These are phyloP conservation scores for Odocoileus virginianus DNA, from an alignment of 2,113 vertebrate genomes.

Conservation along the genomic window DNA sequence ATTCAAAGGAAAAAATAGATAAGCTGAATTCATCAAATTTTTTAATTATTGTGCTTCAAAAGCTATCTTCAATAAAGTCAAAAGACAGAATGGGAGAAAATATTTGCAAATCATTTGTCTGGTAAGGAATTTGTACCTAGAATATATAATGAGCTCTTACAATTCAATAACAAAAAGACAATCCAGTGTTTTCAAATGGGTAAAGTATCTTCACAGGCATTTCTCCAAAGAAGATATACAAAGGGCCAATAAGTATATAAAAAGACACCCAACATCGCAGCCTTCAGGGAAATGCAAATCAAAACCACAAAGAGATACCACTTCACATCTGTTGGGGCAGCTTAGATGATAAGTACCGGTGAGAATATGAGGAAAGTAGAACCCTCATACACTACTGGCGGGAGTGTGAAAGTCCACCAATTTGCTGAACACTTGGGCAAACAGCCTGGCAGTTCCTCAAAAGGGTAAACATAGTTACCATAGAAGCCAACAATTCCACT, in stretches of 20 bases:
- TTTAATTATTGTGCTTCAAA: background rate
- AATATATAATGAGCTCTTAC: background rate
- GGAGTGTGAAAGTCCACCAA: background rate
- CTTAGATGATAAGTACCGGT: too few species aligned
- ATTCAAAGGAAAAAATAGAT: background rate
- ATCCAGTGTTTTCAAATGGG: background rate
- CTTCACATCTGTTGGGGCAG: rapidly evolving
- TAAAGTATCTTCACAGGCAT: background rate
- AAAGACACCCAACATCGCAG: background rate
- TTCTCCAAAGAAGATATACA: background rate
- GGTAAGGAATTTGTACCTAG: background rate
- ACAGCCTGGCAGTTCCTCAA: background rate
- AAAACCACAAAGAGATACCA: background rate
- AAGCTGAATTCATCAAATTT: background rate
- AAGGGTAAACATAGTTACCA: background rate
- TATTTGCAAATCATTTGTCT: background rate
- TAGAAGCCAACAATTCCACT: background rate
- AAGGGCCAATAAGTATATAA: background rate
- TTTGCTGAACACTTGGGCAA: background rate
- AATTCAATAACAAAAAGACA: background rate
- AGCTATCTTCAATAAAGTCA: background rate
- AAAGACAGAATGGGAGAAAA: background rate
- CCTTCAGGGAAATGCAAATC: background rate
- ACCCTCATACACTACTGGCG: too few species aligned
- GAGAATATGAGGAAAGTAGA: background rate